A percentile compares a stretch with the other conserved stretches of the same genome.
Evolutionary conservation across 2,797 vertebrate genomes (phyloP).

Genomic region (Melanotaenia trifasciata): DNA sequence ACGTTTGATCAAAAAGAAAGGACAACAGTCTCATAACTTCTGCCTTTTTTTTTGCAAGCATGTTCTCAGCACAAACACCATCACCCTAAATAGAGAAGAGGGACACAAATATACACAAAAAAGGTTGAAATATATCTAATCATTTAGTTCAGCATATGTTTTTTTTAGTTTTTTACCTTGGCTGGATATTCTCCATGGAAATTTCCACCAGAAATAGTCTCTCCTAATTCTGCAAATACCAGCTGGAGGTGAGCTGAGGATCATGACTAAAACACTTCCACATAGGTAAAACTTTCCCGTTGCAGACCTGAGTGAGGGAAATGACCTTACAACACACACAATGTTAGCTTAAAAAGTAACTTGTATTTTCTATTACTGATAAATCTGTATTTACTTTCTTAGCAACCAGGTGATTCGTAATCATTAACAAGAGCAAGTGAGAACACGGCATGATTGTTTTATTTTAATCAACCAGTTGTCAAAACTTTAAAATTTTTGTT

Average conservation of each 20-base stretch:
- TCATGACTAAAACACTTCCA: background rate
- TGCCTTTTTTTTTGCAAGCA: no score
- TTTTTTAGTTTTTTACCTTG: background rate
- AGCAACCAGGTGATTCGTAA: background rate
- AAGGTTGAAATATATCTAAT: no score
- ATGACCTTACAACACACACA: background rate
- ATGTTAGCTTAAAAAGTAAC: background rate
- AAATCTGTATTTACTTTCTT: background rate
- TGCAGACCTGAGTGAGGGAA: background rate
- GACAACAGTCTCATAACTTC: no score
- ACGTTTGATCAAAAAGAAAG: background rate
- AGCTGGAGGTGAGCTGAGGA: background rate
- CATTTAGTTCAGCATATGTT: background rate
- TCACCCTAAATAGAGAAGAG: background rate
- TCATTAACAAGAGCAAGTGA: background rate
- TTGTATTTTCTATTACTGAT: background rate
- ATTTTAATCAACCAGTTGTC: background rate
- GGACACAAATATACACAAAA: background rate
- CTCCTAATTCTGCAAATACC: background rate
- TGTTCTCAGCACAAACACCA: background rate
- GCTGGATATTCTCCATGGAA: conserved; percentile 10
- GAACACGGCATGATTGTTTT: background rate
- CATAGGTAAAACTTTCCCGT: background rate
- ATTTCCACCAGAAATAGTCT: background rate
- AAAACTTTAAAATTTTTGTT: background rate